Evolutionary conservation across 2,113 vertebrate species (phyloP), one percentile per base, ranked within the genome.

Genomic region (Bucco capensis): DNA sequence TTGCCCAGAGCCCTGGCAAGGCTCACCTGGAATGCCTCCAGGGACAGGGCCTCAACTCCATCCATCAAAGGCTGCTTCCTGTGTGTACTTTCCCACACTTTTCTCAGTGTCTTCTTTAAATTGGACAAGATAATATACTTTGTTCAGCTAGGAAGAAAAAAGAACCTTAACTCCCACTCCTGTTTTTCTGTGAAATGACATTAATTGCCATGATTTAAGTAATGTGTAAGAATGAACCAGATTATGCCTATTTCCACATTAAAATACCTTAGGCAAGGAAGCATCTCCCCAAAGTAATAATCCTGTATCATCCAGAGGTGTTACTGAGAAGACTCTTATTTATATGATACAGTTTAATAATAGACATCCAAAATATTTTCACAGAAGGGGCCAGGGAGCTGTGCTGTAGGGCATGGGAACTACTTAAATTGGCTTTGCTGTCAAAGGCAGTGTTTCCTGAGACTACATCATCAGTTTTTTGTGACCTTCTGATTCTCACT

Each of bases 291-390:
- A 66, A 14, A 94, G 72, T 86, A 82, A 83, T 33, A 83, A 62
- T 75, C 73, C 62, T 72, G 1, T 61, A 57, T 69, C 77, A 72
- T 78, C 89, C 91, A 95, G 81, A 89, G 66, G 91, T 94, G 81
- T 82, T 84, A 72, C 74, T 40, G 62, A 84, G 71, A 78, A 70
- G 77, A 53, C 44, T 76, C 8, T 64, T 3, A n/a, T 86, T 79
- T 53, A 21, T 30, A 11, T 30, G 72, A n/a, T 54, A 42, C 33
- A 9, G 31, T 53, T 95, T 85, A 76, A 82, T 92, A 91, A 90
- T 31, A 92, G 80, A 13, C 38, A 47, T 46, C 70, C 37, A 15
- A 40, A 78, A 71, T 69, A 54, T 84, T 83, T 92, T 77, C 21
- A 16, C 47, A 44, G 86, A 47, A 86, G 40, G 73, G 84, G 40